Evolutionary conservation across 2,113 vertebrate species (phyloP), one percentile per base, ranked within the genome.

Genomic region (Cettia cetti): DNA sequence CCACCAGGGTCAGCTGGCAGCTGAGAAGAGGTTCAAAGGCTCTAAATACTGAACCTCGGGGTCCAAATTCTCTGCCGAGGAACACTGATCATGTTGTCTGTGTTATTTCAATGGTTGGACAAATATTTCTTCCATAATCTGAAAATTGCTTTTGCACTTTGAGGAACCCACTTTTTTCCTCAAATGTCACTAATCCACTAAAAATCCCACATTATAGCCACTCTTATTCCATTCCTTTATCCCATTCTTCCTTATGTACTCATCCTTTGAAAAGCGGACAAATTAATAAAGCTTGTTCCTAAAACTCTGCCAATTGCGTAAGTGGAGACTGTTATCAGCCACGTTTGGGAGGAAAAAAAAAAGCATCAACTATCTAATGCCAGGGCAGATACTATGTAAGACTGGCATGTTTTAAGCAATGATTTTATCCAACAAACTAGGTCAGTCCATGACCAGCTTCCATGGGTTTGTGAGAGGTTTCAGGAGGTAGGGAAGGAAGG

Each of bases 11-110:
- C 80, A 86, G 80, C 76, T 95, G 94, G 75, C 76, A 90, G 64
- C 76, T 78, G 72, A 89, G 52, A 56, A 78, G 54, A 90, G 59
- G 79, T 92, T 95, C 75, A 91, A 72, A 96, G 89, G 68, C 56
- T 95, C 68, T 81, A 52, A 93, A 94, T 40, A 35, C 44, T 47
- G 56, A 92, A 91, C 66, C 52, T 83, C 76, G 59, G 60, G 47
- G 76, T 49, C n/a, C 56, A 56, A 28, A 31, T 71, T 93, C 64
- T 78, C 86, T 59, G 60, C 66, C 61, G 52, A 68, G 52, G n/a
- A 83, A 31, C 39, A 78, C 18, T 53, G 63, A 69, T 80, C 72
- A 22, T 71, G 44, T 19, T 74, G 54, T 49, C n/a, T 74, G 7
- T 71, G 74, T 90, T 78, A 78, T 63, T 92, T 83, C 68, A 89